Percentiles rank a stretch among this genome's conserved stretches.
phyloP scores from a whole-genome alignment of 2,113 vertebrate genomes.

The Gallinago undulata region DNA sequence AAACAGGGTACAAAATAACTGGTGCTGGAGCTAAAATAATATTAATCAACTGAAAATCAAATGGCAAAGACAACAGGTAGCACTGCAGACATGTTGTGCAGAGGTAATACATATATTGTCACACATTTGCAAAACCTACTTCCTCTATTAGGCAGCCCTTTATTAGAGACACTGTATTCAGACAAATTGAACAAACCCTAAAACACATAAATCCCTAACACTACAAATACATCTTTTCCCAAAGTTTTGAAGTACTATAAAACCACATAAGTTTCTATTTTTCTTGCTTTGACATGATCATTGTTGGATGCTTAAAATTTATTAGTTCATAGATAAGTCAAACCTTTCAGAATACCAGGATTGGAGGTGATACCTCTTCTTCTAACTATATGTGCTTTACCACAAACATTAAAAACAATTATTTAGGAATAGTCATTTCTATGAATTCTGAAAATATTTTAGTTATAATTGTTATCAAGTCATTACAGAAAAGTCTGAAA shows the following conservation, averaged over 20 bases:
- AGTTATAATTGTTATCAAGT: constrained; percentile 25
- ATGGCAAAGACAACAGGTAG: constrained; percentile 37
- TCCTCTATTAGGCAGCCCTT: constrained; percentile 42
- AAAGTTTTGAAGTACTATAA: constrained; percentile 55
- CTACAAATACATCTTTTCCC: constrained; percentile 60
- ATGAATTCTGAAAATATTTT: constrained; percentile 57
- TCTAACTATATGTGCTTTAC: constrained; percentile 55
- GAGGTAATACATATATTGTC: constrained; percentile 13
- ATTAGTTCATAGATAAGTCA: constrained; percentile 24
- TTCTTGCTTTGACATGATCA: constrained; percentile 5
- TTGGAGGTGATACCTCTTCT: constrained; percentile 26
- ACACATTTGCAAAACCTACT: constrained; percentile 36
- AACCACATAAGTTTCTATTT: constrained; percentile 42
- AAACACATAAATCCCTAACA: constrained; percentile 66
- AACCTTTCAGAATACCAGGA: constrained; percentile 26
- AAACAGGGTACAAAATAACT: neutral
- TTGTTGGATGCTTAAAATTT: constrained; percentile 39
- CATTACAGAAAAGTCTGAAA: constrained; percentile 51
- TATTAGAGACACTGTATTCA: constrained; percentile 60
- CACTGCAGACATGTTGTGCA: constrained; percentile 3
- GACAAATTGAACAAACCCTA: constrained; percentile 68
- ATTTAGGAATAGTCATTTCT: constrained; percentile 49
- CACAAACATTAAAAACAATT: constrained; percentile 51
- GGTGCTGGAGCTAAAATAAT: neutral
- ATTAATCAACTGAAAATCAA: neutral